Evolutionary conservation across 2,113 vertebrate species (phyloP).

Genomic region (Smithornis capensis): DNA sequence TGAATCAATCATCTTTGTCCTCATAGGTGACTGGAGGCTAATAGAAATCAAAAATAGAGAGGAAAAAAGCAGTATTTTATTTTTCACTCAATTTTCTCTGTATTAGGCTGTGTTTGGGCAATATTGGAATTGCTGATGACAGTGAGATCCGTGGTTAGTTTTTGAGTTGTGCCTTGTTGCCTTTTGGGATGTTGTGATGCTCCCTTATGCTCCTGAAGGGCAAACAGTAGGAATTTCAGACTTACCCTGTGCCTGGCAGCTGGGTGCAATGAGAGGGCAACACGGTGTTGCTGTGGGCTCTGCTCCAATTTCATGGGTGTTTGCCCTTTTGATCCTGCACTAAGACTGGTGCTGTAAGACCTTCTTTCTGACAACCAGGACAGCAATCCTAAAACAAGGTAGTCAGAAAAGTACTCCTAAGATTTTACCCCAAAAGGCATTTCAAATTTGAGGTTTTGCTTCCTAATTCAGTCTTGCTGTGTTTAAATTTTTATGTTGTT

Average conservation of each 20-base stretch:
- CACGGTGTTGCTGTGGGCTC: neutral
- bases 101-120: neutral
- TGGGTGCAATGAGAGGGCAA: too few relatives aligned
- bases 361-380: neutral
- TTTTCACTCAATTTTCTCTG: neutral
- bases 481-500: neutral
- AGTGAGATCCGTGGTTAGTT: neutral
- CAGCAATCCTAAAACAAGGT: neutral
- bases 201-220: neutral
- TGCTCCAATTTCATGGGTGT: neutral
- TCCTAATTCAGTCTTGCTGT: neutral
- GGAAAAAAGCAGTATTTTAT: neutral
- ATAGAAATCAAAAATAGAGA: neutral
- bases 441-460: neutral
- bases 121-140: neutral
- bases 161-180: neutral
- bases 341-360: neutral
- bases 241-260: neutral
- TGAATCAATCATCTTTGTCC: neutral
- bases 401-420: neutral
- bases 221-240: neutral
- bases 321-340: neutral
- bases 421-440: neutral
- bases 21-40: neutral
- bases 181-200: neutral